Evolutionary conservation across 2,113 vertebrate genomes (phyloP).

Genomic region (Triplophysa rosa): DNA sequence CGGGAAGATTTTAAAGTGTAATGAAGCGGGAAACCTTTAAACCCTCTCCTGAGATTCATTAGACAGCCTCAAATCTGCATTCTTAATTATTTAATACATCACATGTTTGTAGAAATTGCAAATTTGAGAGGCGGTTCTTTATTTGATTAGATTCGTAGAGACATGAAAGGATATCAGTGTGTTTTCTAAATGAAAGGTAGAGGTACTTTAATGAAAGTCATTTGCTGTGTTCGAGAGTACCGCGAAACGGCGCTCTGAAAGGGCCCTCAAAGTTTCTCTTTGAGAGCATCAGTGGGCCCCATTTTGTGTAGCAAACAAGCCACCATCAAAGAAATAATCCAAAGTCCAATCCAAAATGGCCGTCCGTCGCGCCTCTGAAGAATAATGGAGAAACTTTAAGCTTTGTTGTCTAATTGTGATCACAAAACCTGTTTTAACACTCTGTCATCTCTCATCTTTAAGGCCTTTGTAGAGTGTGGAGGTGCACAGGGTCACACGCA

Average conservation of each 20-base stretch:
- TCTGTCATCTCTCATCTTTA: slow-evolving; percentile 89
- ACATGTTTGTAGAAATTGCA: slow-evolving; percentile 63
- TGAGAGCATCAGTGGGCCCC: slow-evolving; percentile 57
- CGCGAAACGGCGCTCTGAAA: slow-evolving; percentile 44
- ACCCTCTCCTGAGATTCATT: slow-evolving; percentile 72
- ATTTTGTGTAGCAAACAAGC: slow-evolving; percentile 88
- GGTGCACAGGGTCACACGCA: slow-evolving; percentile 86
- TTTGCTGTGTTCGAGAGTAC: slow-evolving; percentile 54
- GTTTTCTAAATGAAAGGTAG: slow-evolving; percentile 58
- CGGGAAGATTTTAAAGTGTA: slow-evolving; percentile 74
- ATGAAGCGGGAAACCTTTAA: slow-evolving; percentile 73
- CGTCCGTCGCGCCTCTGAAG: slow-evolving; percentile 85
- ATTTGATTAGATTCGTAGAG: slow-evolving; percentile 64
- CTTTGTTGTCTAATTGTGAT: slow-evolving; percentile 92
- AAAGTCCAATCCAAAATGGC: slow-evolving; percentile 91
- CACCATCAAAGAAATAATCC: slow-evolving; percentile 91
- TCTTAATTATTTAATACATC: slow-evolving; percentile 77
- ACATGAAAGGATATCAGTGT: slow-evolving; percentile 42
- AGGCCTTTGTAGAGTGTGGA: slow-evolving; percentile 84
- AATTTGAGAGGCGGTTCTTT: slow-evolving; percentile 68
- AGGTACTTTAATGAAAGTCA: slow-evolving; percentile 57
- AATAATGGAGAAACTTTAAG: slow-evolving; percentile 82
- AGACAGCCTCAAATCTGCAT: slow-evolving; percentile 75
- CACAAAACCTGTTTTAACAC: slow-evolving; percentile 85
- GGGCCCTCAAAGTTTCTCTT: slow-evolving; percentile 53